Conservation (phyloP, 1,140 invertebrate genomes). For the Calephelis virginiensis region DNA sequence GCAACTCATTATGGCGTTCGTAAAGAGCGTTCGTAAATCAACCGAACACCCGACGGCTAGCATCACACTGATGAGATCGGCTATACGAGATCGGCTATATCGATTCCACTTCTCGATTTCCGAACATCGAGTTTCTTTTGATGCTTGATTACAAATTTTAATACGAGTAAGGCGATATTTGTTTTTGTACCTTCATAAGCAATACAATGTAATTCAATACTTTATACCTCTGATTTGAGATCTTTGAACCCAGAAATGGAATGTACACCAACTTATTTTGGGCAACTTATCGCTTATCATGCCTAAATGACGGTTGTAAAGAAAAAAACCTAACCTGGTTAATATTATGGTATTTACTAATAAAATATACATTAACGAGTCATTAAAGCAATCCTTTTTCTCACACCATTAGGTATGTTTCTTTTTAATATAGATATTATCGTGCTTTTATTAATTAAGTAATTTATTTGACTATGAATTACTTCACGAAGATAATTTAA, state of each 20-base stretch:
- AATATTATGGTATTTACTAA: no score
- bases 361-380: no score
- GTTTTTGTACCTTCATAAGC: conserved; percentile 20
- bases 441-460: no score
- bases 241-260: background rate
- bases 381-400: no score
- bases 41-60: conserved; percentile 52
- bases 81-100: conserved; percentile 38
- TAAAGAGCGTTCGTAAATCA: conserved; percentile 69
- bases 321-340: no score
- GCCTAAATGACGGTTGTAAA: no score
- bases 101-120: conserved; percentile 46
- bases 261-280: background rate
- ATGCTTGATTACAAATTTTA: conserved; percentile 36
- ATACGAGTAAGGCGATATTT: conserved; percentile 20
- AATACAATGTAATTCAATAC: conserved; percentile 13
- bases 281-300: background rate
- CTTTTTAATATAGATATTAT: no score
- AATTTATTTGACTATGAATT: no score
- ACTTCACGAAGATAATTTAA: no score
- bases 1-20: conserved; percentile 64
- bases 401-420: no score
- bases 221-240: background rate
- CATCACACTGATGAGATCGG: conserved; percentile 43
- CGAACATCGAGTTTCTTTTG: conserved; percentile 43